A percentile compares a stretch with the other conserved stretches of the same genome.
Evolutionary conservation across 2,888 invertebrate genomes (phyloP).

Genomic region (Monopis laevigella): DNA sequence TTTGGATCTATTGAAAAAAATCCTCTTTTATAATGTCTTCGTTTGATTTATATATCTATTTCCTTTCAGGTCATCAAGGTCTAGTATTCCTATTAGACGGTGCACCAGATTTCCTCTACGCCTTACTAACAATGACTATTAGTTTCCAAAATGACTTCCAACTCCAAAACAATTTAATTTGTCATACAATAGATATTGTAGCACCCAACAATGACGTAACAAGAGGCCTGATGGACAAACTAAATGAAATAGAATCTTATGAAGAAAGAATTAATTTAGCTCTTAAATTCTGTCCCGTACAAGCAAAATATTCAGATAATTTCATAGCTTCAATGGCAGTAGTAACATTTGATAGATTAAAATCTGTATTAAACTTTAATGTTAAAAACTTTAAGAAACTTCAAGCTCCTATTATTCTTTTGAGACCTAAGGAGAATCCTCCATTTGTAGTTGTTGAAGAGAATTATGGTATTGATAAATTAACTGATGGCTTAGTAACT

Average conservation of each 20-base stretch:
- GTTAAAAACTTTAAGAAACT: slow-evolving; percentile 51
- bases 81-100: slow-evolving; percentile 83
- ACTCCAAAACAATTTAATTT: slow-evolving; percentile 67
- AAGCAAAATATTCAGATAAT: slow-evolving; percentile 41
- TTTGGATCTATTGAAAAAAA: too few relatives aligned
- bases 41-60: too few relatives aligned
- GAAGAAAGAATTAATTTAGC: slow-evolving; percentile 66
- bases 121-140: slow-evolving; percentile 56
- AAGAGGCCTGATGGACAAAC: slow-evolving; percentile 41
- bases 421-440: slow-evolving; percentile 70
- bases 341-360: slow-evolving; percentile 58
- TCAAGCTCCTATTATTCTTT: slow-evolving; percentile 66
- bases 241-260: slow-evolving; percentile 61
- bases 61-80: slow-evolving; percentile 56
- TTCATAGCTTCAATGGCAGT: slow-evolving; percentile 33
- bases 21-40: too few relatives aligned
- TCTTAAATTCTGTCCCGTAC: slow-evolving; percentile 37
- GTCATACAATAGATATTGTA: slow-evolving; percentile 62
- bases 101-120: slow-evolving; percentile 74
- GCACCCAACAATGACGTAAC: slow-evolving; percentile 44
- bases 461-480: slow-evolving; percentile 72
- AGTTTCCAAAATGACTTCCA: slow-evolving; percentile 47
- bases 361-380: slow-evolving; percentile 58
- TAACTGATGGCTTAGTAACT: slow-evolving; percentile 64
- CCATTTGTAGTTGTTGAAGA: slow-evolving; percentile 63